Conservation (phyloP, 2,888 invertebrate genomes). For the Epirrhoe alternata region DNA sequence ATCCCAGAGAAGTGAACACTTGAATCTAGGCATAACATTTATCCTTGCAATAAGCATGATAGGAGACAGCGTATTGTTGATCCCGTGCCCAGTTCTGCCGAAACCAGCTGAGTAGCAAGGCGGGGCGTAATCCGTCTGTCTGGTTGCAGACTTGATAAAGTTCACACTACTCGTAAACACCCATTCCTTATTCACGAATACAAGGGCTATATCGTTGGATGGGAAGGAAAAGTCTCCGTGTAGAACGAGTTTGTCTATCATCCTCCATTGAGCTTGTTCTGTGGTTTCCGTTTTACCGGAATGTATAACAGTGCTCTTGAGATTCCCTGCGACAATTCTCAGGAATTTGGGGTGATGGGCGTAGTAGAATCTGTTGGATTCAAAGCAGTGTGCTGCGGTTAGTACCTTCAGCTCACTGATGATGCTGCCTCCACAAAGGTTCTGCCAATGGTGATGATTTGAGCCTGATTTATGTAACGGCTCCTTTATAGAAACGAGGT, state of each 20-base stretch:
- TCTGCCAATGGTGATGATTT: slow-evolving; percentile 52
- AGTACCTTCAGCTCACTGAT: slow-evolving; percentile 56
- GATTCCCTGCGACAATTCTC: slow-evolving; percentile 60
- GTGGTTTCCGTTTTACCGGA: slow-evolving; percentile 49
- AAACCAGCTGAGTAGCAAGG: slow-evolving; percentile 61
- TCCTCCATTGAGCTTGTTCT: slow-evolving; percentile 48
- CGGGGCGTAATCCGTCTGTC: slow-evolving; percentile 49
- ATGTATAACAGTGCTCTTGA: slow-evolving; percentile 51
- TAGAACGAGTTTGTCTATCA: slow-evolving; percentile 38
- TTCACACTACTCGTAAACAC: slow-evolving; percentile 49
- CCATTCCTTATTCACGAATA: slow-evolving; percentile 49
- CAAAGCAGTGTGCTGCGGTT: slow-evolving; percentile 74
- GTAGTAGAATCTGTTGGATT: slow-evolving; percentile 57
- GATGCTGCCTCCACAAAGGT: slow-evolving; percentile 70
- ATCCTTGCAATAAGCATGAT: slow-evolving; percentile 58
- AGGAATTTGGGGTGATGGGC: slow-evolving; percentile 45
- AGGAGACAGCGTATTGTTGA: slow-evolving; percentile 39
- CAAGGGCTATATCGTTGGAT: slow-evolving; percentile 61
- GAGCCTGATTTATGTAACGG: slow-evolving; percentile 34
- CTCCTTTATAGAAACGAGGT: slow-evolving; percentile 67
- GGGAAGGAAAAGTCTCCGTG: slow-evolving; percentile 54
- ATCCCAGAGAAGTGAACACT: slow-evolving; percentile 62
- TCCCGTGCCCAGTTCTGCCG: slow-evolving; percentile 49
- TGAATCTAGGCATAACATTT: slow-evolving; percentile 48
- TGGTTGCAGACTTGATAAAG: slow-evolving; percentile 46